Conservation (phyloP, 2,888 invertebrate species). For the Leptothorax acervorum region DNA sequence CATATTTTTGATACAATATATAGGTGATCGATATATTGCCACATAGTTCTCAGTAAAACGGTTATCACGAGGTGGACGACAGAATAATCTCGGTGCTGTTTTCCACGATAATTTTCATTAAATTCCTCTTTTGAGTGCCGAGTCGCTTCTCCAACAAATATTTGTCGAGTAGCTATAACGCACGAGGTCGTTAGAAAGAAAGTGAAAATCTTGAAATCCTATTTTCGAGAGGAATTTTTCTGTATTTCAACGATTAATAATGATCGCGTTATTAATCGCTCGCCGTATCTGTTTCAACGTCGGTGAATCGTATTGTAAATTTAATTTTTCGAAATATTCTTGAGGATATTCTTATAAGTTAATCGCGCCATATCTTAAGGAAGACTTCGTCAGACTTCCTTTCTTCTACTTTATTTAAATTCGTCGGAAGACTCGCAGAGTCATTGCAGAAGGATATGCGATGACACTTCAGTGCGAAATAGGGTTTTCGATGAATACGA, state of each 20-base stretch:
- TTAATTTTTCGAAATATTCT: neutral
- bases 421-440: neutral
- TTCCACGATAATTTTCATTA: slow-evolving; percentile 13
- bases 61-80: slow-evolving; percentile 57
- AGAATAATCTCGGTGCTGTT: slow-evolving; percentile 3
- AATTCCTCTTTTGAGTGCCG: slow-evolving; percentile 5
- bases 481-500: neutral
- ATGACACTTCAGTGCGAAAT: neutral
- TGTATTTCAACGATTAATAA: neutral
- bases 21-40: slow-evolving; percentile 84
- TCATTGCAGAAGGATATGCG: neutral
- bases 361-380: neutral
- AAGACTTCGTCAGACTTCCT: no score
- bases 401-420: neutral
- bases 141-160: neutral
- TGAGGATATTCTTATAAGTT: no score
- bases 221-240: neutral
- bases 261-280: neutral
- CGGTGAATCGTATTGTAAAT: neutral
- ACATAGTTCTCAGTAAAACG: slow-evolving; percentile 77
- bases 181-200: neutral
- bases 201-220: neutral
- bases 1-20: slow-evolving; percentile 85
- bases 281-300: neutral
- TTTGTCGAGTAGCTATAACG: neutral